Conservation (phyloP, 2,113 vertebrate genomes). For the Aleadryas rufinucha region DNA sequence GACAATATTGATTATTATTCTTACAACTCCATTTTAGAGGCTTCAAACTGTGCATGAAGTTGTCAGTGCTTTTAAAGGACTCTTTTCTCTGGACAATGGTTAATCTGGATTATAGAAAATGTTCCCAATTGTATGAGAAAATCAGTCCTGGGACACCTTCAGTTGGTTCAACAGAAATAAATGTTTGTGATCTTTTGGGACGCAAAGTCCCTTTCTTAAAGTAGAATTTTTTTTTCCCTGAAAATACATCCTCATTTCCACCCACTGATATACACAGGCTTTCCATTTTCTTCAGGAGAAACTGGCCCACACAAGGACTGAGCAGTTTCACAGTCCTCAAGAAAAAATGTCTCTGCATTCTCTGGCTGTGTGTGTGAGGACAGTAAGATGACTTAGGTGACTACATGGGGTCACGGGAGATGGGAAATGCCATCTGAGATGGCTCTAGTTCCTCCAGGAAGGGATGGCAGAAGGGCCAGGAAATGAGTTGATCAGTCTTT, state of each 20-base stretch:
- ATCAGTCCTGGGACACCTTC: neutral
- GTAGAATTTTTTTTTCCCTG: neutral
- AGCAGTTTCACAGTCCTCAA: neutral
- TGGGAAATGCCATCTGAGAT: neutral
- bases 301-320: neutral
- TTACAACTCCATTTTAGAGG: neutral
- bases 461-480: neutral
- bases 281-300: neutral
- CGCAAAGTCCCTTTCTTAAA: neutral
- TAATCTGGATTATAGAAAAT: slow-evolving; percentile 26
- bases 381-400: neutral
- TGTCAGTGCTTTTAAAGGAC: neutral
- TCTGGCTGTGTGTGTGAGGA: neutral
- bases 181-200: neutral
- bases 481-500: neutral
- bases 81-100: neutral
- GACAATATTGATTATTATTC: slow-evolving; percentile 7
- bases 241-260: neutral
- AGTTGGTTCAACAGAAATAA: neutral
- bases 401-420: rapidly evolving
- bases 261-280: neutral
- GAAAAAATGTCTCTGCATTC: neutral
- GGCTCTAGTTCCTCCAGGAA: neutral
- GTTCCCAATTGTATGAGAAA: neutral
- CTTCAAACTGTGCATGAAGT: neutral